These are phyloP conservation scores for Equus quagga DNA, from an alignment of 2,113 vertebrate species.

Conservation along the genomic window DNA sequence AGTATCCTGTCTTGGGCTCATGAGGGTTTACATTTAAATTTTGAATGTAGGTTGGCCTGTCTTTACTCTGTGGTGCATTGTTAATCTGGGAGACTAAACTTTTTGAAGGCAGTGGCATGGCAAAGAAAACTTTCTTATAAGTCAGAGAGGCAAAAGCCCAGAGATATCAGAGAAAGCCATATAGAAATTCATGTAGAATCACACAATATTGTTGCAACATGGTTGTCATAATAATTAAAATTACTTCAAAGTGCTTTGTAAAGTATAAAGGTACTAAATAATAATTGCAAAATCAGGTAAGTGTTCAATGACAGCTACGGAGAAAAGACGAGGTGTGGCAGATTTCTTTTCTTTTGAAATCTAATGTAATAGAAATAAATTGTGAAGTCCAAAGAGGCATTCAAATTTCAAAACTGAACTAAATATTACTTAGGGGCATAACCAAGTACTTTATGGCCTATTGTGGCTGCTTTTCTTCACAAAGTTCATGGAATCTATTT, in stretches of 20 bases:
- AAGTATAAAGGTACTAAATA: conserved; percentile 42
- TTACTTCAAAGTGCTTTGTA: conserved; percentile 20
- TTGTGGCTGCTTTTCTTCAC: conserved; percentile 19
- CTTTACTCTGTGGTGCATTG: conserved; percentile 44
- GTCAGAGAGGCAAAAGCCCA: conserved; percentile 21
- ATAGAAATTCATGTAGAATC: conserved; percentile 21
- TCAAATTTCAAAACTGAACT: conserved; percentile 59
- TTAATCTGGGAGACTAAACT: conserved; percentile 52
- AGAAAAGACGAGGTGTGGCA: conserved; percentile 18
- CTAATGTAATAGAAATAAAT: conserved; percentile 60
- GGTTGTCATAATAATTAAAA: conserved; percentile 62
- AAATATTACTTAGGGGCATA: conserved; percentile 55
- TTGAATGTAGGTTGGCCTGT: not conserved
- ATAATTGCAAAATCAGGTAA: conserved; percentile 45
- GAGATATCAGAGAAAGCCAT: conserved; percentile 17
- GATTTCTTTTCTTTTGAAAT: conserved; percentile 52
- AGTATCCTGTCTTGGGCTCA: conserved; percentile 33
- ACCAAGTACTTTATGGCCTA: not conserved
- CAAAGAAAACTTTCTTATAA: conserved; percentile 64
- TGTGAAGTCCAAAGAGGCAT: conserved; percentile 39
- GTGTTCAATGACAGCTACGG: conserved; percentile 46
- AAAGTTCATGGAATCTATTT: conserved; percentile 33
- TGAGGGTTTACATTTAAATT: conserved; percentile 68
- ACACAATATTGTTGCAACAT: conserved; percentile 31
- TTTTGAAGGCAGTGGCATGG: conserved; percentile 33